Percentiles rank a stretch among this genome's conserved stretches.
These are phyloP conservation scores for Phrynocephalus guinanensis DNA, from an alignment of 2,797 vertebrate species.

Conservation along the genomic window DNA sequence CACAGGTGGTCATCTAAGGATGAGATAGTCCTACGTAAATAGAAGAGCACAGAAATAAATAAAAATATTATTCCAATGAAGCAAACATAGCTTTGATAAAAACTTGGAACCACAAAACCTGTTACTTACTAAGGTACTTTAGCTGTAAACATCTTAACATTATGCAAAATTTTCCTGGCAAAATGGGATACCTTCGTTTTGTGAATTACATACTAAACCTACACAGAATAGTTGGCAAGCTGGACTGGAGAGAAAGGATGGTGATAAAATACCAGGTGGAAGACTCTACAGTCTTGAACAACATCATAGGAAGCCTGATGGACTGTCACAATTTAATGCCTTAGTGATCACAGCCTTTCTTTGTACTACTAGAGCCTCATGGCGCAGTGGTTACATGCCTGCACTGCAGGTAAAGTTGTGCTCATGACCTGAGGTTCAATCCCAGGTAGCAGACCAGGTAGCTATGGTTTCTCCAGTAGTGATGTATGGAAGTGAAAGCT, in stretches of 20 bases:
- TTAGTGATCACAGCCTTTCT: neutral
- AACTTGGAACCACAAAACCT: constrained; percentile 56
- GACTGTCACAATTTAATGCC: neutral
- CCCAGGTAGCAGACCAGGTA: too few relatives aligned
- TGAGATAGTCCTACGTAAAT: constrained; percentile 50
- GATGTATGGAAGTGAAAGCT: too few relatives aligned
- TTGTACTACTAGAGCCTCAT: too few relatives aligned
- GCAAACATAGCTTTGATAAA: constrained; percentile 55
- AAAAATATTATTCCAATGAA: constrained; percentile 70
- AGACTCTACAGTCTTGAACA: neutral
- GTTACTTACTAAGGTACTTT: constrained; percentile 9
- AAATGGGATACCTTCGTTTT: constrained; percentile 32
- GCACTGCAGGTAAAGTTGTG: too few relatives aligned
- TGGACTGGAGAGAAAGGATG: neutral
- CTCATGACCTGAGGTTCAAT: too few relatives aligned
- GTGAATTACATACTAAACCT: constrained; percentile 16
- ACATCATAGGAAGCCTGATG: neutral
- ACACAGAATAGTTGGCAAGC: neutral
- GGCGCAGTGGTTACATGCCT: too few relatives aligned
- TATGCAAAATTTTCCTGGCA: constrained; percentile 39
- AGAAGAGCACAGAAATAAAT: constrained; percentile 57
- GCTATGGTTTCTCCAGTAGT: too few relatives aligned
- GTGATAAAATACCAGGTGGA: neutral
- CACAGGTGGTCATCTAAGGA: constrained; percentile 65
- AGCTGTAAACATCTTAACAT: constrained; percentile 6